These are phyloP conservation scores for Orestias chungarensis DNA, from an alignment of 2,797 vertebrate genomes.

Conservation along the genomic window DNA sequence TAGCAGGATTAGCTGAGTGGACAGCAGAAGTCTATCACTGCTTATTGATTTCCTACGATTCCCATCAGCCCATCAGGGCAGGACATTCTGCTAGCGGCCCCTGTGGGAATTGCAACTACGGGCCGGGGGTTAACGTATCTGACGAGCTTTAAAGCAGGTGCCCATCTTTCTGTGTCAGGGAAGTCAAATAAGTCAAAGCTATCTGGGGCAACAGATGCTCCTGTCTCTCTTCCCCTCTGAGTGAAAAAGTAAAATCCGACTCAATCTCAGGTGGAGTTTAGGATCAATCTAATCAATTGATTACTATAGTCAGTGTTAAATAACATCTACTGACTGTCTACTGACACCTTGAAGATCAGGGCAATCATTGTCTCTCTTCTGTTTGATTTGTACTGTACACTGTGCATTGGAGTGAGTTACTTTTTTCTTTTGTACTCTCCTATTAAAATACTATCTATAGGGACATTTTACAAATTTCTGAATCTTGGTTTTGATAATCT, in stretches of 20 bases:
- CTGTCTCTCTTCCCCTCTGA: constrained; percentile 17
- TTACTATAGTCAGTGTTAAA: constrained; percentile 46
- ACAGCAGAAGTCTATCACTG: constrained; percentile 83
- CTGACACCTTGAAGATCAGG: constrained; percentile 2
- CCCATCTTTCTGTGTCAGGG: constrained; percentile 73
- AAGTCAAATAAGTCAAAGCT: constrained; percentile 80
- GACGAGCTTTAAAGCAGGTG: constrained; percentile 56
- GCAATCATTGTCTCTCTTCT: neutral
- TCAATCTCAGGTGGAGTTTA: constrained; percentile 52
- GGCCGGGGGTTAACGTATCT: constrained; percentile 49
- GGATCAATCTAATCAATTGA: constrained; percentile 76
- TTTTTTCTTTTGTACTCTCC: neutral
- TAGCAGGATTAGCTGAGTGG: constrained; percentile 81
- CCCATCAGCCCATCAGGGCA: constrained; percentile 76
- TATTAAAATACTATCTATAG: neutral
- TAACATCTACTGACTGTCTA: constrained; percentile 44
- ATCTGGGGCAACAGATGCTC: constrained; percentile 79
- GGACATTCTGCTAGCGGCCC: constrained; percentile 70
- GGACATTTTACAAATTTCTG: neutral
- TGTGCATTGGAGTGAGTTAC: neutral
- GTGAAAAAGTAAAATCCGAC: constrained; percentile 60
- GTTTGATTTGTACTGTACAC: constrained; percentile 13
- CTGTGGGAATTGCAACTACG: constrained; percentile 62
- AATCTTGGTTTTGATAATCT: neutral
- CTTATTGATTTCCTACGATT: constrained; percentile 82